Conservation (phyloP, 35 echinoderm and acorn worm genomes). For the Apostichopus parvimensis region DNA sequence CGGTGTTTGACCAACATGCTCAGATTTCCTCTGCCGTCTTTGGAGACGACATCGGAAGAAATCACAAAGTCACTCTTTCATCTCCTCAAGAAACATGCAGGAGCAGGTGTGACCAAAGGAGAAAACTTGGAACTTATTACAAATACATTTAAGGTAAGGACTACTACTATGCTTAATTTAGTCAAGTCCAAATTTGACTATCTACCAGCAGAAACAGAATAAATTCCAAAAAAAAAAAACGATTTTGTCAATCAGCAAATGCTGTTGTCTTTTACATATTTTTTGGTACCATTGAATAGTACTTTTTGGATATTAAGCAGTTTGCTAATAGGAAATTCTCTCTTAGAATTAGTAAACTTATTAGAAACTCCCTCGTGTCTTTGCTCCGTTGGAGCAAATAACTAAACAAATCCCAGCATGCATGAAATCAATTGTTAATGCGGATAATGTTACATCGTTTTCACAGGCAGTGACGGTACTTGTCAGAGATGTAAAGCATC, state of each 20-base stretch:
- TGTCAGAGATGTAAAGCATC: conserved; percentile 76
- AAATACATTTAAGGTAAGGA: conserved; percentile 81
- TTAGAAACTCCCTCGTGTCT: too few relatives aligned
- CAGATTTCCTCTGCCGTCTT: conserved; percentile 77
- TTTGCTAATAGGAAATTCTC: too few relatives aligned
- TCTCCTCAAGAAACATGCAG: conserved; percentile 78
- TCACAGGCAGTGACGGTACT: conserved; percentile 87
- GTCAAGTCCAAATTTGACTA: too few relatives aligned
- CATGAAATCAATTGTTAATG: too few relatives aligned
- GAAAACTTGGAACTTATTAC: conserved; percentile 86
- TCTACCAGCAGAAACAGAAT: background rate
- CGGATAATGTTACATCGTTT: background rate
- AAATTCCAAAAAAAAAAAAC: background rate
- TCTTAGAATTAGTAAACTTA: background rate
- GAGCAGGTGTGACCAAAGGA: conserved; percentile 71
- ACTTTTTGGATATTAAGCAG: too few relatives aligned
- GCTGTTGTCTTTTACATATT: too few relatives aligned
- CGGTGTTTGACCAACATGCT: conserved; percentile 77
- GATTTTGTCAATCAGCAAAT: too few relatives aligned
- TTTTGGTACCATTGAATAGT: too few relatives aligned
- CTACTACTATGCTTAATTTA: background rate
- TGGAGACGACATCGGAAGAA: conserved; percentile 31
- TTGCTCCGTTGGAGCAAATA: too few relatives aligned
- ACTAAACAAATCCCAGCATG: too few relatives aligned
- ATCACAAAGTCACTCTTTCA: conserved; percentile 79